Base-by-base conservation (phyloP, 2,888 invertebrate genomes). In the Iselma pallidipennis region DNA sequence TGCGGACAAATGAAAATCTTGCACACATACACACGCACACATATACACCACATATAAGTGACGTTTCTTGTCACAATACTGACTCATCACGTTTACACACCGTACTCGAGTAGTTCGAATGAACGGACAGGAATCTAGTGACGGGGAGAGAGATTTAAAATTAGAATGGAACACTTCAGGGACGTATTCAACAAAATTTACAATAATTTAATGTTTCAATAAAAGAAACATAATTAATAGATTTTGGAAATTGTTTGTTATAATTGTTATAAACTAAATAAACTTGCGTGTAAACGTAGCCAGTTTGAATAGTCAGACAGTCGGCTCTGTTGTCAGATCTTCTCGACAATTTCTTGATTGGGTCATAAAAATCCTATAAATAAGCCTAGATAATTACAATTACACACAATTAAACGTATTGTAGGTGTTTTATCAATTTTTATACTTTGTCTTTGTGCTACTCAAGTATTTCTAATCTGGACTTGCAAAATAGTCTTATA, bases 11-110 rank as follows among this genome's bases (percentile, higher is more conserved):
- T 6, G 7, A 23, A 42, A 45, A 45, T 45, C 45, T 45, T 23
- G 21, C 45, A 45, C 45, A 2, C 10, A 21, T 10, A 21, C 45
- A 45, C 45, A 16, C 6, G 19, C 16, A 37, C 16, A 37, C 37
- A 37, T n/a, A 6, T 4, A 33, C 31, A 33, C n/a, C 9, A 37
- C 12, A 10, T 12, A 45, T 45, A 45, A 12, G 45, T 45, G 45
- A 45, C 45, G 45, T 45, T 45, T 45, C 45, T 23, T 45, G 42
- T 42, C 19, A 19, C 42, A 19, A 42, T 42, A 45, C 45, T 45
- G 45, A 45, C 45, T 45, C 45, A 45, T 45, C 45, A 23, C 45
- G 45, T 45, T 45, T 45, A 45, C 23, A 37, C 16, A 45, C 42
- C 4, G 23, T 23, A 45, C 23, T n/a, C 23, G 23, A 45, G 21